These are phyloP conservation scores for Rhagophthalmus giganteus DNA, from an alignment of 2,888 invertebrate genomes.

Conservation along the genomic window DNA sequence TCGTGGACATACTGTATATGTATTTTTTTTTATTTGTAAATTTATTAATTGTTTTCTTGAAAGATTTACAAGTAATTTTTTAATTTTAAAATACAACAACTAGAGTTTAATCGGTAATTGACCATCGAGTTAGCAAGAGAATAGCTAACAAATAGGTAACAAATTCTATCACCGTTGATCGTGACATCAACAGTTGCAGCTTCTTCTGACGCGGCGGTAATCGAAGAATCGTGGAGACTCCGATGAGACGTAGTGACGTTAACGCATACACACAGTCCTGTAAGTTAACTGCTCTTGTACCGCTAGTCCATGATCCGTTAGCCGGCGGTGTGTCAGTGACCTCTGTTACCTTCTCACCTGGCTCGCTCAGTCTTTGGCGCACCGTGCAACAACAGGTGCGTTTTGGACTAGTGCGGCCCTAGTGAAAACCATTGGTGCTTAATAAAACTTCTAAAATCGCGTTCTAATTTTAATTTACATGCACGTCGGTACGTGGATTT, in stretches of 20 bases:
- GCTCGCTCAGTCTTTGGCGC: slow-evolving; percentile 53
- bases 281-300: slow-evolving; percentile 57
- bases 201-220: slow-evolving; percentile 21
- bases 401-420: slow-evolving; percentile 36
- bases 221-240: slow-evolving; percentile 34
- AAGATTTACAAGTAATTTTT: too few species aligned
- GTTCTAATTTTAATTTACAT: slow-evolving; percentile 1
- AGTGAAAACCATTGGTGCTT: slow-evolving; percentile 16
- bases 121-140: slow-evolving; percentile 1
- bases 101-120: too few species aligned
- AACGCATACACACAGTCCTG: slow-evolving; percentile 54
- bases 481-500: slow-evolving; percentile 3
- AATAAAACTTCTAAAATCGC: slow-evolving; percentile 3
- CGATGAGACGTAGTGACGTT: slow-evolving; percentile 41
- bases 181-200: slow-evolving; percentile 31
- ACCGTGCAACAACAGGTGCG: slow-evolving; percentile 55
- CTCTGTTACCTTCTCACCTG: slow-evolving; percentile 55
- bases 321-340: slow-evolving; percentile 54
- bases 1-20: too few species aligned
- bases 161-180: slow-evolving; percentile 25
- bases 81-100: not conserved
- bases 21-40: too few species aligned
- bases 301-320: slow-evolving; percentile 54
- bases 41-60: too few species aligned
- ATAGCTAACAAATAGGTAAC: slow-evolving; percentile 20